Evolutionary conservation across 2,113 vertebrate genomes (phyloP), one percentile per base, ranked within the genome.

Genomic region (Gadus chalcogrammus): DNA sequence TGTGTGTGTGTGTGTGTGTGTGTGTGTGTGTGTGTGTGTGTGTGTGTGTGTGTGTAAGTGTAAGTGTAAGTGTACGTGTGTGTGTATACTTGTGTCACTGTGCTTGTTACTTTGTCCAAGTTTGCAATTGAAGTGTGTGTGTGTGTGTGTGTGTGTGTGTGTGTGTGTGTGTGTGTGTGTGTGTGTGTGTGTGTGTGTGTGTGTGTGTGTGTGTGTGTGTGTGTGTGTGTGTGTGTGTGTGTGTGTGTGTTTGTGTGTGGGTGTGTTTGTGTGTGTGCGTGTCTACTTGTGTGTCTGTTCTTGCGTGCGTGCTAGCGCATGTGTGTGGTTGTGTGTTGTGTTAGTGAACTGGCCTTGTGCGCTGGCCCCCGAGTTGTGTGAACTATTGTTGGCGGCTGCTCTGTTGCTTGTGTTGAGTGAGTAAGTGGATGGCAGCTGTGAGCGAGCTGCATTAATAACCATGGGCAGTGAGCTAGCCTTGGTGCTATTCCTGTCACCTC

Each of bases 401-500:
- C 13, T 27, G 38, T 75, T 75, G 79, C 78, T 68, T 69, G 67
- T 71, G 67, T 72, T 69, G 24, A 72, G 66, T 70, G 82, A 60
- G 62, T 53, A 78, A 77, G 60, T 62, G 66, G 17, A 15, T 71
- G 68, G 64, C 7, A 9, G 67, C 77, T 76, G 76, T 67, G 84
- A 65, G 82, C 86, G 79, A 17, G 18, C 71, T 76, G 77, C 81
- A 85, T 88, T 87, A 85, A 85, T 87, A 86, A 85, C 80, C 73
- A 73, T 78, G 76, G 83, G 85, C 78, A 82, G 77, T 86, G 79
- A 85, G 86, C 84, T 88, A 82, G 84, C 82, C 78, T 86, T 69
- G 73, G 80, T 86, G 84, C 82, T 87, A 85, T 90, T 90, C 83
- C 80, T 85, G 82, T 87, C 80, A 83, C 79, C 78, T 83, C 70